These are phyloP conservation scores for Carabus problematicus DNA, from an alignment of 2,888 invertebrate species.

Conservation along the genomic window DNA sequence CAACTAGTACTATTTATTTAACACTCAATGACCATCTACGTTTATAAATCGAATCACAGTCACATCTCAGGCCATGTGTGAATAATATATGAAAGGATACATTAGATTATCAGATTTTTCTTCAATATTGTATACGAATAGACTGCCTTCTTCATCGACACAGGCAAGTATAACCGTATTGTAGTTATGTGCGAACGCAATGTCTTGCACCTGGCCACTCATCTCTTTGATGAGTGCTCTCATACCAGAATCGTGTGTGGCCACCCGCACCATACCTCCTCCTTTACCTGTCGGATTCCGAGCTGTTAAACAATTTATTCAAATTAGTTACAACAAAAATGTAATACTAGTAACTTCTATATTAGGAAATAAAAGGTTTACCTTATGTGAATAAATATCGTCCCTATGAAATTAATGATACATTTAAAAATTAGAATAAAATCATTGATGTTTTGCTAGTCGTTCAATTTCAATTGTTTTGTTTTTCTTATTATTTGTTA, in stretches of 20 bases:
- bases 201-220: conserved; percentile 86
- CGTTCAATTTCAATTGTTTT: not conserved
- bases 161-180: conserved; percentile 82
- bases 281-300: conserved; percentile 52
- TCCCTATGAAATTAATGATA: no score
- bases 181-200: conserved; percentile 87
- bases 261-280: conserved; percentile 83
- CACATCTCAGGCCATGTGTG: not conserved
- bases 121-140: conserved; percentile 82
- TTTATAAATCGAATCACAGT: conserved; percentile 5
- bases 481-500: no score
- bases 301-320: conserved; percentile 22
- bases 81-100: conserved; percentile 59
- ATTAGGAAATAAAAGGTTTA: no score
- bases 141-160: conserved; percentile 84
- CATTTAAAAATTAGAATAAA: not conserved
- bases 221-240: conserved; percentile 86
- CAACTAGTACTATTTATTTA: conserved; percentile 1
- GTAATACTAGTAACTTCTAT: conserved; percentile 30
- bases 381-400: no score
- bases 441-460: not conserved
- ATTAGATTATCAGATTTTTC: conserved; percentile 65
- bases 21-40: conserved; percentile 19
- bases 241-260: conserved; percentile 77
- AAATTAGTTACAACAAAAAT: conserved; percentile 7